Conservation (phyloP, 2,888 invertebrate genomes). For the Sepioteuthis lessoniana region DNA sequence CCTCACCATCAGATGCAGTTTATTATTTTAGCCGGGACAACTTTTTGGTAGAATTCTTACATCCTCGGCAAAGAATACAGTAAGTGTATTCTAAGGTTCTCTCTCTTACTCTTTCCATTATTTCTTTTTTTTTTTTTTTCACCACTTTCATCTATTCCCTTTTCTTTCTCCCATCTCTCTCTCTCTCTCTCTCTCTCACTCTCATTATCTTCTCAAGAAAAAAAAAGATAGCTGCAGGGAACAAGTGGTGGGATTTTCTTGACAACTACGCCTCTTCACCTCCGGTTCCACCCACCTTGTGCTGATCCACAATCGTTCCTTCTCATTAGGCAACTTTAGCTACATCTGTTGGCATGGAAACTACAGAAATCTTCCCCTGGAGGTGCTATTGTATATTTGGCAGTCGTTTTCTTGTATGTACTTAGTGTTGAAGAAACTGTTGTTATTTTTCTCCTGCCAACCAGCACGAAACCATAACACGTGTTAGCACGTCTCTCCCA, state of each 20-base stretch:
- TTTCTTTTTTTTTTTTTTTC: too few species aligned
- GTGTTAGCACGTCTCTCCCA: constrained; percentile 23
- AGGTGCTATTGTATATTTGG: neutral
- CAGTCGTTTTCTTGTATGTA: constrained; percentile 7
- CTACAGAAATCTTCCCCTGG: neutral
- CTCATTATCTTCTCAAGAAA: neutral
- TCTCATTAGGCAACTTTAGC: constrained; percentile 25
- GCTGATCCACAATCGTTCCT: neutral
- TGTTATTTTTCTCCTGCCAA: neutral
- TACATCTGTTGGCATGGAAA: neutral
- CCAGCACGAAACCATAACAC: neutral
- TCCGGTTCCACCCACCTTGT: neutral
- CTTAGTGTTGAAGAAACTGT: neutral
- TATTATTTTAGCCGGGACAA: too few species aligned
- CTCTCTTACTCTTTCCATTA: too few species aligned
- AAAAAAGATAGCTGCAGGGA: neutral
- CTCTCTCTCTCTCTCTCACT: neutral
- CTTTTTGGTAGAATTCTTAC: too few species aligned
- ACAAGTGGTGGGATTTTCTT: neutral
- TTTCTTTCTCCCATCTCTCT: constrained; percentile 33
- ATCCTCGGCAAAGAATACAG: too few species aligned
- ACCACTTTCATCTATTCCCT: neutral
- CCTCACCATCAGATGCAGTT: too few species aligned
- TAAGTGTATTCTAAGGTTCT: too few species aligned
- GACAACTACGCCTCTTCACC: neutral